These are phyloP conservation scores for Sibirionetta formosa DNA, from an alignment of 2,797 vertebrate genomes.

Conservation along the genomic window DNA sequence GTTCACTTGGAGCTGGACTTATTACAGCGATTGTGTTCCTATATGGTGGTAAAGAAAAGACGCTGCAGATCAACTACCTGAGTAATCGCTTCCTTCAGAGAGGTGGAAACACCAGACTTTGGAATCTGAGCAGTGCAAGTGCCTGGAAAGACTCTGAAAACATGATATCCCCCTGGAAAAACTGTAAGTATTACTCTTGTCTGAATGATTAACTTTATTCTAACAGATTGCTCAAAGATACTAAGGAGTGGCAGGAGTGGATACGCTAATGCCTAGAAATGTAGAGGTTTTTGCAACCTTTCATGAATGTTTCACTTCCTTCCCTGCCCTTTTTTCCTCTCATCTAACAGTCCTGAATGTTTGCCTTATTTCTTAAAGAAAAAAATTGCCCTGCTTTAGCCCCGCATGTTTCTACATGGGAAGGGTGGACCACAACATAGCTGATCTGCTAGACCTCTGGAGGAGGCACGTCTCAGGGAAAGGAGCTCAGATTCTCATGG, in stretches of 20 bases:
- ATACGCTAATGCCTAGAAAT: not conserved
- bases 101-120: not conserved
- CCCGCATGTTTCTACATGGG: accelerated
- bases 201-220: not conserved
- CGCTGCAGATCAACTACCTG: not conserved
- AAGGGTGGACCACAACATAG: accelerated
- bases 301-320: not conserved
- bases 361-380: not conserved
- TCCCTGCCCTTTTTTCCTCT: not conserved
- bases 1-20: conserved; percentile 12
- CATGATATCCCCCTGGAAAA: not conserved
- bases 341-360: not conserved
- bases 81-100: not conserved
- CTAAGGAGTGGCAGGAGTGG: not conserved
- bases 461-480: not conserved
- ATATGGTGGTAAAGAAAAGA: not conserved
- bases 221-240: not conserved
- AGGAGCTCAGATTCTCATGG: not conserved
- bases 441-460: not conserved
- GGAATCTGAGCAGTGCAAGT: not conserved
- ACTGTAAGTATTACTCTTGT: not conserved
- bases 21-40: not conserved
- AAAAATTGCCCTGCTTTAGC: not conserved
- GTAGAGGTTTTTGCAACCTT: not conserved
- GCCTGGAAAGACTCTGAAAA: conserved; percentile 48